Evolutionary conservation across 1,140 invertebrate genomes (phyloP).

Genomic region (Scaptomyza hsui): DNA sequence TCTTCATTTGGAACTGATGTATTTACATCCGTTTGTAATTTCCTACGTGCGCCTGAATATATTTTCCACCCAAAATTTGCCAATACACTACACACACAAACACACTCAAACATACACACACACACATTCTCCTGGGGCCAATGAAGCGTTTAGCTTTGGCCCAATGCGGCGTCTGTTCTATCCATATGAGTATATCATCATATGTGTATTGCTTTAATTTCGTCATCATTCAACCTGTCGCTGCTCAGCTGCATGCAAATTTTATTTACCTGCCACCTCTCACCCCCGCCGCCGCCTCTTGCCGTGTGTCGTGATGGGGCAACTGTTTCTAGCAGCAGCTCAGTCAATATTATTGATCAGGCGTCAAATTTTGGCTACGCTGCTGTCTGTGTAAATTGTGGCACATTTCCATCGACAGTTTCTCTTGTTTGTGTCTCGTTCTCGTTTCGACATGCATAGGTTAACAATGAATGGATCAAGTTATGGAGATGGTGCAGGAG

Average conservation of each 20-base stretch:
- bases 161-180: constrained; percentile 7
- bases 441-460: constrained; percentile 15
- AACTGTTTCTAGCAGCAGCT: constrained; percentile 24
- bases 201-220: constrained; percentile 75
- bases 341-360: constrained; percentile 78
- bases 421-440: constrained; percentile 8
- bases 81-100: constrained; percentile 30
- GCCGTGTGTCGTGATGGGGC: too few relatives aligned
- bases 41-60: constrained; percentile 74
- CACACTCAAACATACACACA: constrained; percentile 25
- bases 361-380: constrained; percentile 61
- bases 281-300: background rate
- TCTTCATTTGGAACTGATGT: constrained; percentile 68
- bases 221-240: constrained; percentile 59
- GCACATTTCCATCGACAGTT: constrained; percentile 61
- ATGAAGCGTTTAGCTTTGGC: constrained; percentile 33
- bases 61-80: constrained; percentile 54
- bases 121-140: constrained; percentile 7
- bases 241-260: constrained; percentile 66
- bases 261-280: constrained; percentile 25
- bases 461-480: constrained; percentile 22
- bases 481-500: background rate
- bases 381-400: constrained; percentile 52
- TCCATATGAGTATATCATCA: constrained; percentile 26
- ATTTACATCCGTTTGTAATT: constrained; percentile 81